These are phyloP conservation scores for Ophioninae sp. DNA, from an alignment of 2,888 invertebrate species.

Conservation along the genomic window DNA sequence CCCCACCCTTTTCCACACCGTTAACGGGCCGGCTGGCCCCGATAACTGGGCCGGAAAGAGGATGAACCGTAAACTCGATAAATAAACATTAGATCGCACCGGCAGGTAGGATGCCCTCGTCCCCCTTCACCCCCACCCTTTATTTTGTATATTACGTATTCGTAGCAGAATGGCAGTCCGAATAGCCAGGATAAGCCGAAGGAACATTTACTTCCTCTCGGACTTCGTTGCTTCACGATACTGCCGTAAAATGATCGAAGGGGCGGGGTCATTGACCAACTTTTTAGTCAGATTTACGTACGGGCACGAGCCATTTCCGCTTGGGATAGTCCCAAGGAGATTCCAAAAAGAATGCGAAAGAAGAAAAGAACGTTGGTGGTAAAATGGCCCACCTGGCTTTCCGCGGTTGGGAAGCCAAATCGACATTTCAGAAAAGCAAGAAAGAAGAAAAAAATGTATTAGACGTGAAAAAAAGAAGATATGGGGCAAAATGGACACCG, in stretches of 20 bases:
- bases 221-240: slow-evolving; percentile 4
- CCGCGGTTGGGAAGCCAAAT: slow-evolving; percentile 82
- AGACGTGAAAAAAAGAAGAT: no score
- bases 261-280: slow-evolving; percentile 38
- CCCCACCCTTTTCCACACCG: not conserved
- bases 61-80: slow-evolving; percentile 76
- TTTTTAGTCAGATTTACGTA: slow-evolving; percentile 47
- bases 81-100: slow-evolving; percentile 72
- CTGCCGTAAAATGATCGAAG: not conserved
- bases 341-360: not conserved
- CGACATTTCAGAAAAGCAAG: slow-evolving; percentile 70
- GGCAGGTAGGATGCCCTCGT: slow-evolving; percentile 24
- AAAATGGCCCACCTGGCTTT: slow-evolving; percentile 80
- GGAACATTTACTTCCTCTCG: slow-evolving; percentile 30
- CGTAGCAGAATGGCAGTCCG: not conserved
- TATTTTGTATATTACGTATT: slow-evolving; percentile 2
- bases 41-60: slow-evolving; percentile 76
- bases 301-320: slow-evolving; percentile 45
- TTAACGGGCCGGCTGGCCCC: slow-evolving; percentile 63
- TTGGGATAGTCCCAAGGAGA: slow-evolving; percentile 39
- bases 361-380: not conserved
- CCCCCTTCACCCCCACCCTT: not conserved
- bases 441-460: no score
- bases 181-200: slow-evolving; percentile 24
- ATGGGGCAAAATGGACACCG: no score